Base-by-base conservation (phyloP, 2,888 invertebrate genomes). In the Idaea aversata region DNA sequence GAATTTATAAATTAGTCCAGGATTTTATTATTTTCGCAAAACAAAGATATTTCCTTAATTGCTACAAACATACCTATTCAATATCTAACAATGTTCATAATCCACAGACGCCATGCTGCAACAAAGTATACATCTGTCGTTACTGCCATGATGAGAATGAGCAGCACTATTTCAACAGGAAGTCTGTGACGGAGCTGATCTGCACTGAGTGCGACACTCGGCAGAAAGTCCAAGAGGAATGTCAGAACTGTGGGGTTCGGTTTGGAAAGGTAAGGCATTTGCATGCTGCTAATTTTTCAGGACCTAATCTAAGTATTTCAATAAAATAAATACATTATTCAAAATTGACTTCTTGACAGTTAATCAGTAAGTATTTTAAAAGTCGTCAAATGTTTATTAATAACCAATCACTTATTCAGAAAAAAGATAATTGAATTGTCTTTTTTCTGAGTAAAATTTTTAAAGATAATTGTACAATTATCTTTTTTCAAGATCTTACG, bases 91-190 rank as follows among this genome's bases (percentile, higher is more conserved):
- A 57, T 13, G 15, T 57, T 57, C 7, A 57, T 15, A 57, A 59
- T 59, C 69, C 68, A 25, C 90, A 98, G 98, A 96, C 97, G 25
- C 97, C 97, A 64, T 98, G 98, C 84, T 98, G 98, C 88, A 95
- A 96, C 79, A 97, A 97, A 88, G 95, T 97, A 7, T 98, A 98
- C 86, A 95, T 96, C 70, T 98, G 98, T 83, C 95, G 98, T 38
- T 97, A 98, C 84, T 98, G 98, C 80, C 98, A 98, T 77, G 97
- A 98, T 86, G 97, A 98, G 80, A 96, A 89, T 57, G 98, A 98
- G 82, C 94, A 95, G 69, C 98, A 98, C 84, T 95, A 96, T 71
- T 95, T 98, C 73, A 96, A 97, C 86, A 94, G 98, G 66, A 97
- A 97, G 83, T 95, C 96, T 62, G 96, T 98, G 4, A 95, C 95